Base-by-base conservation (phyloP, 2,113 vertebrate species). In the Nothobranchius kuhntae region DNA sequence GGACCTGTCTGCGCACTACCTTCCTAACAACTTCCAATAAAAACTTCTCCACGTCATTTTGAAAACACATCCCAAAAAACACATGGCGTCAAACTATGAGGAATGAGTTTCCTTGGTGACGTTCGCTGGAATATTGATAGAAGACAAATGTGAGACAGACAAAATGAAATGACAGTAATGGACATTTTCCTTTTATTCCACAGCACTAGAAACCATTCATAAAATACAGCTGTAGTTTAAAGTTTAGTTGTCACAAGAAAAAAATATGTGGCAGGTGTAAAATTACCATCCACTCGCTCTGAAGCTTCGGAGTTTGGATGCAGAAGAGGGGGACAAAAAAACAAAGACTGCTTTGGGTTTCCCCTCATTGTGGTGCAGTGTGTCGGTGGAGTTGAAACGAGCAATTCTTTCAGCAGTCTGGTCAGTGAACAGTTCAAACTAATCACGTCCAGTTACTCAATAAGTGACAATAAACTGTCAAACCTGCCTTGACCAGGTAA, bases 101-200 rank as follows among this genome's bases (percentile, higher is more conserved):
- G 4, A 40, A 40, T 6, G 38, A 40, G 9, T 40, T 9, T 30
- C 30, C 30, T 30, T 30, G 30, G 30, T 30, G 30, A 30, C 30
- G 30, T 4, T 30, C 30, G 2, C 30, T 30, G 30, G 38, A 40
- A 40, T 7, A 40, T 40, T 4, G 17, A 6, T 6, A 50, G 15
- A n/a, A 50, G 74, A 54, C 17, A 4, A 73, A 10, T 24, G n/a
- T 9, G 2, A 59, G 57, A 73, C 48, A 35, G 38, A 70, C 60
- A 38, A 36, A 61, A 35, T 55, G 45, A 54, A 66, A 74, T 30
- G 69, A 79, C 60, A 78, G 71, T 79, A 73, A 88, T 86, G 81
- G 89, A 87, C 77, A 77, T 80, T 89, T 87, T 88, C 86, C 75
- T 87, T 88, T 89, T 88, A 90, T 90, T 91, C 65, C 91, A 92